Evolutionary conservation across 2,797 vertebrate species (phyloP), one percentile per base, ranked within the genome.

Genomic region (Lagorchestes hirsutus): DNA sequence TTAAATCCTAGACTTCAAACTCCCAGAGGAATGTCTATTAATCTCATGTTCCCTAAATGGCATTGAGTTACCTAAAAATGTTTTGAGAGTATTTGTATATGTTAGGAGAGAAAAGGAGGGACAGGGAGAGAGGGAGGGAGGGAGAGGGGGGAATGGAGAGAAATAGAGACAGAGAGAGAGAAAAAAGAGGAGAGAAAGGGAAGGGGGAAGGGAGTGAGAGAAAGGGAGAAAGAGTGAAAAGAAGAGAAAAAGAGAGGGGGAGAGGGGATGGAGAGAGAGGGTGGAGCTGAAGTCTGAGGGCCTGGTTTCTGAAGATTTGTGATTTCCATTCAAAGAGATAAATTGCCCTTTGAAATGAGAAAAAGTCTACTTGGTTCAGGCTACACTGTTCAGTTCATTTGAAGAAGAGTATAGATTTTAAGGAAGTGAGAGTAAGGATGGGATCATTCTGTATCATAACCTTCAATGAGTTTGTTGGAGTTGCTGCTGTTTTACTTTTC

Each of bases 211-310:
- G 57, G 9, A 28, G 55, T 52, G 28, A 29, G 11, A 29, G 2
- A 59, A 22, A 29, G 10, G 5, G 28, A 29, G 22, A 27, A 24
- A 27, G 22, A 24, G 5, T 5, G 58, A 59, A 5, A 58, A 27
- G 57, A 28, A 28, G 27, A 58, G 57, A 59, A 11, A 59, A 29
- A 67, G 5, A n/a, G 14, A 4, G 14, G n/a, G 62, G 5, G 31
- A 14, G 3, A 27, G 10, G 31, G 9, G 16, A 22, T 2, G 0
- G 4, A 74, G n/a, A 40, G 67, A 22, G n/a, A 40, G 67, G n/a
- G 46, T 9, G 8, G 67, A 82, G 50, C 74, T 92, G 93, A 95
- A 97, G 92, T 91, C 55, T 57, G 74, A 95, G 90, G 74, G 46
- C 90, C 0, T 56, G 50, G 92, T 95, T 97, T 87, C 90, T 95